Conservation (phyloP, 2,113 vertebrate species). For the Hirundichthys speculiger region DNA sequence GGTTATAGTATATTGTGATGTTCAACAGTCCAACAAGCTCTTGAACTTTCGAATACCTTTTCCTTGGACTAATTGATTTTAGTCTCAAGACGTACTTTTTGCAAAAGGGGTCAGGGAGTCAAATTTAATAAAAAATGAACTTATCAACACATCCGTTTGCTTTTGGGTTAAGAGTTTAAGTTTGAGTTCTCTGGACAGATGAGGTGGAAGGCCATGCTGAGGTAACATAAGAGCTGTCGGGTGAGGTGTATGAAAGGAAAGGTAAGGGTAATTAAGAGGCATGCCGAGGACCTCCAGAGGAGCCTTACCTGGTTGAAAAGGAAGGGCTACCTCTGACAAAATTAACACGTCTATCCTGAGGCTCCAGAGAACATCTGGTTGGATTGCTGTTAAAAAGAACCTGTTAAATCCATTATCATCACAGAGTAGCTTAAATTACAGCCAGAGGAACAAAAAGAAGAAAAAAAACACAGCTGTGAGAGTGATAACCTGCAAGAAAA, state of each 20-base stretch:
- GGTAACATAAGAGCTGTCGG: constrained; percentile 6
- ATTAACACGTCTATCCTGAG: constrained; percentile 45
- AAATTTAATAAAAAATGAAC: neutral
- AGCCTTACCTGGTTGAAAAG: constrained; percentile 45
- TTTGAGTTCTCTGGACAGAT: constrained; percentile 1
- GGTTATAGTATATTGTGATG: too few species aligned
- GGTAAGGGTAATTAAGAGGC: constrained; percentile 13
- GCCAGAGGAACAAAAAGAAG: constrained; percentile 35
- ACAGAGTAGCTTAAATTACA: constrained; percentile 69
- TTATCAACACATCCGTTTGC: neutral
- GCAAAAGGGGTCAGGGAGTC: too few species aligned
- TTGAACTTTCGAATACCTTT: too few species aligned
- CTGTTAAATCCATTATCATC: constrained; percentile 74
- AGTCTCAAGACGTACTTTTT: too few species aligned
- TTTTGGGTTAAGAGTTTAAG: neutral
- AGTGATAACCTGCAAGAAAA: constrained; percentile 72
- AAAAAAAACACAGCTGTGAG: constrained; percentile 57
- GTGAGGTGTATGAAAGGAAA: constrained; percentile 16
- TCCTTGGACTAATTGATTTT: too few species aligned
- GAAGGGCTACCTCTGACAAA: constrained; percentile 52
- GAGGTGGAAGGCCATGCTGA: neutral
- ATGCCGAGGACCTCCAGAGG: constrained; percentile 31
- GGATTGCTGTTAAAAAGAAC: constrained; percentile 44
- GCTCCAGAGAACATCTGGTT: constrained; percentile 65
- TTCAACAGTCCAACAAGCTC: too few species aligned